phyloP scores from a whole-genome alignment of 53 echinoderm and acorn worm species.

The Arbacia lixula region DNA sequence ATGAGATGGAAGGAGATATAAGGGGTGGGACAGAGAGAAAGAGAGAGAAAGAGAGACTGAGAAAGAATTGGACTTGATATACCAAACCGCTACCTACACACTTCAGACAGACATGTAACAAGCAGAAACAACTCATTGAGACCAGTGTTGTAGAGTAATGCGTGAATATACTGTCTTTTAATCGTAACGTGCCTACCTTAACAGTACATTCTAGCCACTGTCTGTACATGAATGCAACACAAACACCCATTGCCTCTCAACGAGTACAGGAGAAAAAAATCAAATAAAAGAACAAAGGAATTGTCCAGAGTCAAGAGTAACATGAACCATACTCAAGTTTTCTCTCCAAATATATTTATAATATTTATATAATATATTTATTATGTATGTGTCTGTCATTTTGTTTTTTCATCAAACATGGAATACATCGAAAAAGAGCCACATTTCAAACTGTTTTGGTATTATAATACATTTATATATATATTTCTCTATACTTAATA shows the following conservation, averaged over 20 bases:
- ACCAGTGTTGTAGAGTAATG: conserved; percentile 46
- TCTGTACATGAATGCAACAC: conserved; percentile 46
- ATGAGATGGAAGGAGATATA: neutral
- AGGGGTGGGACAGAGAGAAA: neutral
- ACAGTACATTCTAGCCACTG: conserved; percentile 36
- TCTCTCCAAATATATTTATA: conserved; percentile 47
- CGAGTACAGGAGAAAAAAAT: conserved; percentile 14
- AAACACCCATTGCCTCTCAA: conserved; percentile 2
- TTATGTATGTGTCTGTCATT: conserved; percentile 19
- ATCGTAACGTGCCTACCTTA: conserved; percentile 28
- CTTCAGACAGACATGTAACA: too few species aligned
- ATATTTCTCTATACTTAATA: conserved; percentile 50
- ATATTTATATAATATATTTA: conserved; percentile 56
- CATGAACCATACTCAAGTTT: conserved; percentile 26
- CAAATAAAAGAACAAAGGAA: conserved; percentile 12
- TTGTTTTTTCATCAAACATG: conserved; percentile 23
- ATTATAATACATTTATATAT: conserved; percentile 55
- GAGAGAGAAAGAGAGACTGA: neutral
- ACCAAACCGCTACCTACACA: too few species aligned
- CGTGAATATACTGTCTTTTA: conserved; percentile 57
- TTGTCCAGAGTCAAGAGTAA: conserved; percentile 39
- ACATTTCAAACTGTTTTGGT: conserved; percentile 47
- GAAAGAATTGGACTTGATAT: too few species aligned
- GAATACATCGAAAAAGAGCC: conserved; percentile 35
- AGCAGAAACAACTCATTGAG: neutral